These are phyloP conservation scores for Homalodisca vitripennis DNA, from an alignment of 1,140 invertebrate genomes.

Conservation along the genomic window DNA sequence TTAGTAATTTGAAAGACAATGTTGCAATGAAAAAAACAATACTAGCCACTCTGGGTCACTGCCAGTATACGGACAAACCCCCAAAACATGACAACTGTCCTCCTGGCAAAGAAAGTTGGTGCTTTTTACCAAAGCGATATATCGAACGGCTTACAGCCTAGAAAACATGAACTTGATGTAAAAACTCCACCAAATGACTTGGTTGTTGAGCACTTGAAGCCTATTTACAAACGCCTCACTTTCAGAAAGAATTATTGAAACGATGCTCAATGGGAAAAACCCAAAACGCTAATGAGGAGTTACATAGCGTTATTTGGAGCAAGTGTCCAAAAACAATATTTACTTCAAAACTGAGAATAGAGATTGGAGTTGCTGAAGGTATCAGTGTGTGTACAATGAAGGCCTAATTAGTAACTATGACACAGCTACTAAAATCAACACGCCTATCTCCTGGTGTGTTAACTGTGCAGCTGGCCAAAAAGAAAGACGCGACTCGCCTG, in stretches of 20 bases:
- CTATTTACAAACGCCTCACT: neutral
- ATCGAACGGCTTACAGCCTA: neutral
- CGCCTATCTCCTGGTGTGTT: too few relatives aligned
- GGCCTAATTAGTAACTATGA: too few relatives aligned
- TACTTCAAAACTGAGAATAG: neutral
- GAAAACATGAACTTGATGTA: neutral
- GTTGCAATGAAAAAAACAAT: conserved; percentile 32
- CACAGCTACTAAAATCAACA: too few relatives aligned
- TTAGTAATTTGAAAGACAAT: conserved; percentile 7
- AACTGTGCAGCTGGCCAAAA: neutral
- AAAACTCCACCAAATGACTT: neutral
- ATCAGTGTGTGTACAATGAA: too few relatives aligned
- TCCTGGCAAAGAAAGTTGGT: conserved; percentile 33
- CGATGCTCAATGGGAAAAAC: conserved; percentile 4
- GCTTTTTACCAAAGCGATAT: conserved; percentile 31
- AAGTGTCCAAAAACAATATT: neutral
- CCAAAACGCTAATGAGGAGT: neutral
- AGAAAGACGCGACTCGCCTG: too few relatives aligned
- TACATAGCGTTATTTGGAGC: too few relatives aligned
- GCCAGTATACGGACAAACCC: conserved; percentile 33
- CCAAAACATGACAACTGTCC: conserved; percentile 33
- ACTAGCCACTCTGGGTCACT: conserved; percentile 30
- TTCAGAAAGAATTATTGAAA: neutral
- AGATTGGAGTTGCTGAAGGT: neutral
- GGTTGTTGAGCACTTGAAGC: neutral